phyloP scores from a whole-genome alignment of 2,888 invertebrate species.

The Sipha maydis region DNA sequence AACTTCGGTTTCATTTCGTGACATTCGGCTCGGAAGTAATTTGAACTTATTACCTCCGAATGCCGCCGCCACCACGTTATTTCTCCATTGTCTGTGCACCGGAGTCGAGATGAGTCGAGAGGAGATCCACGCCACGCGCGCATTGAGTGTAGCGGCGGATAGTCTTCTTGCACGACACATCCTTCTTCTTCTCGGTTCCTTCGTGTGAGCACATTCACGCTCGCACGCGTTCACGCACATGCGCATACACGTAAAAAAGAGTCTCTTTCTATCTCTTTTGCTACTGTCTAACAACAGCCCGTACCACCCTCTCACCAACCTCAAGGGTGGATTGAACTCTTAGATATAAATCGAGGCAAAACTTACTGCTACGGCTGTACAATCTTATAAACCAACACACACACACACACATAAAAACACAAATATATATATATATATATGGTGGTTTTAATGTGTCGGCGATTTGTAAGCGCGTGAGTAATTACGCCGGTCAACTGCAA shows the following conservation, averaged over 20 bases:
- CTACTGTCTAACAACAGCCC: background rate
- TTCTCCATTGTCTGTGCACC: constrained; percentile 49
- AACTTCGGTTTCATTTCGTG: constrained; percentile 61
- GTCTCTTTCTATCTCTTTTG: background rate
- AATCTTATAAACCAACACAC: background rate
- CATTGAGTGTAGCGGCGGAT: background rate
- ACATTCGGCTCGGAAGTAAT: constrained; percentile 60
- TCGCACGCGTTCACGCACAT: too few species aligned
- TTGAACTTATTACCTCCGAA: constrained; percentile 60
- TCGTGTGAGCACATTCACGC: background rate
- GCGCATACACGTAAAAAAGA: background rate
- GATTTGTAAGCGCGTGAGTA: background rate
- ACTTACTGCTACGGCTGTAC: background rate
- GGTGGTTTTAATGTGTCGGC: background rate
- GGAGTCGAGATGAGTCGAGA: background rate
- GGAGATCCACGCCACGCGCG: background rate
- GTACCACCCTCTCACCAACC: background rate
- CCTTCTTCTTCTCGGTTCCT: background rate
- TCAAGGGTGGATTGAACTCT: background rate
- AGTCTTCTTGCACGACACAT: background rate
- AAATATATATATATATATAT: background rate
- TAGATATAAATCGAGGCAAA: background rate
- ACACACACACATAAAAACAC: too few species aligned
- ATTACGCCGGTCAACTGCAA: background rate
- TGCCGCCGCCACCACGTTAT: constrained; percentile 44